phyloP scores from a whole-genome alignment of 92 coral and sea anemone species.

The Epizoanthus scotinus region DNA sequence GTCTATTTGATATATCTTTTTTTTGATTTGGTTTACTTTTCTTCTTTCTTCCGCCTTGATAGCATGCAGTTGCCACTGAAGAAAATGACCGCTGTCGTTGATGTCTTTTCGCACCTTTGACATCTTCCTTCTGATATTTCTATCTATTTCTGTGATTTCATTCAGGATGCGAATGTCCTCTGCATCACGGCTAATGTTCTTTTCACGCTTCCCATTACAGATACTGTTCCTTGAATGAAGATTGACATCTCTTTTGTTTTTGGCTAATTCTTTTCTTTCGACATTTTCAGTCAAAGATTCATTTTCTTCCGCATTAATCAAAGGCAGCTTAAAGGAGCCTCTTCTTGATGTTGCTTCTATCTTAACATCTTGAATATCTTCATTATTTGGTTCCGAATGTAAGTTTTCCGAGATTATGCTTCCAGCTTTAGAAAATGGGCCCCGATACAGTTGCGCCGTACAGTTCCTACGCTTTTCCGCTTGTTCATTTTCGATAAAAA shows the following conservation, averaged over 20 bases:
- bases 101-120: constrained; percentile 14
- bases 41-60: constrained; percentile 14
- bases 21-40: not conserved
- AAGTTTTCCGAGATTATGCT: not conserved
- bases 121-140: constrained; percentile 10
- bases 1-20: not conserved
- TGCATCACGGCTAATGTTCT: not conserved
- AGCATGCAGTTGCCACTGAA: not conserved
- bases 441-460: not conserved
- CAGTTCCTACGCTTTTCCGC: not conserved
- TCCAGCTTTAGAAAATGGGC: constrained; percentile 11
- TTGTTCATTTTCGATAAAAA: not conserved
- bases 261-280: not conserved
- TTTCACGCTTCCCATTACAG: not conserved
- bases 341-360: not conserved
- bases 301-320: not conserved
- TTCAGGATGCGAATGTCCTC: not conserved
- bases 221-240: not conserved
- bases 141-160: constrained; percentile 19
- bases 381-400: not conserved
- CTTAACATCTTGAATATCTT: not conserved
- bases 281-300: not conserved
- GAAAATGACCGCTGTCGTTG: not conserved
- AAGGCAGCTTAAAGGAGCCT: constrained; percentile 13
- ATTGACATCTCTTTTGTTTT: not conserved